A percentile compares a stretch with the other conserved stretches of the same genome.
phyloP scores from a whole-genome alignment of 2,888 invertebrate genomes.

The Tuta absoluta region DNA sequence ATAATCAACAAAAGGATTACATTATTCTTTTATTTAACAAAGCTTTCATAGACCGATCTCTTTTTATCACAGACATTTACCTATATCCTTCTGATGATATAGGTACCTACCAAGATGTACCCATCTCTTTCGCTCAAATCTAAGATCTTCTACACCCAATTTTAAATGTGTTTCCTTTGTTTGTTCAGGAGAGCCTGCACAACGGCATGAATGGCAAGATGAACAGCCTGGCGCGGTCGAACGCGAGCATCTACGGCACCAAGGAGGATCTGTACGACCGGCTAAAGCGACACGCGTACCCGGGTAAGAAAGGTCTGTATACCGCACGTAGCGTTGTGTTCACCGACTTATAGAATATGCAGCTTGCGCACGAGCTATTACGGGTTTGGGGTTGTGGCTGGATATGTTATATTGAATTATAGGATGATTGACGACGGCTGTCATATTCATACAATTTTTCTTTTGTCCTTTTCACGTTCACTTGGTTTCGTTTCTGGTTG shows the following conservation, averaged over 20 bases:
- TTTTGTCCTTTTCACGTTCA: too few relatives aligned
- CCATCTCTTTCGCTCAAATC: too few relatives aligned
- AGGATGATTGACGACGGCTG: too few relatives aligned
- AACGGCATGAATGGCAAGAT: conserved; percentile 92
- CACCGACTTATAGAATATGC: conserved; percentile 46
- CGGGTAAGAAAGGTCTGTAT: conserved; percentile 93
- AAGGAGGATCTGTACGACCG: conserved; percentile 97
- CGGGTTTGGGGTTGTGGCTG: conserved; percentile 6
- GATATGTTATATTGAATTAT: background rate
- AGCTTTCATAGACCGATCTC: too few relatives aligned
- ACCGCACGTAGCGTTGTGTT: conserved; percentile 66
- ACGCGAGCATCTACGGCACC: conserved; percentile 96
- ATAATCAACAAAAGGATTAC: too few relatives aligned
- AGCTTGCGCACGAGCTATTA: conserved; percentile 24
- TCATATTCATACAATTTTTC: too few relatives aligned
- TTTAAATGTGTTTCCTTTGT: background rate
- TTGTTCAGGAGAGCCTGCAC: conserved; percentile 87
- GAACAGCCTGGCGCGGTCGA: conserved; percentile 95
- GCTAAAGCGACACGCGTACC: conserved; percentile 96
- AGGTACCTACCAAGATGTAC: too few relatives aligned
- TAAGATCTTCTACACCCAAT: too few relatives aligned
- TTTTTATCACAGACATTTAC: too few relatives aligned
- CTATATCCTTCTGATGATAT: too few relatives aligned
- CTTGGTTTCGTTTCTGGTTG: too few relatives aligned
- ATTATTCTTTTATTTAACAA: too few relatives aligned